Percentiles rank a stretch among this genome's conserved stretches.
Evolutionary conservation across 2,888 invertebrate species (phyloP).

Genomic region (Lasioglossum villosulum): DNA sequence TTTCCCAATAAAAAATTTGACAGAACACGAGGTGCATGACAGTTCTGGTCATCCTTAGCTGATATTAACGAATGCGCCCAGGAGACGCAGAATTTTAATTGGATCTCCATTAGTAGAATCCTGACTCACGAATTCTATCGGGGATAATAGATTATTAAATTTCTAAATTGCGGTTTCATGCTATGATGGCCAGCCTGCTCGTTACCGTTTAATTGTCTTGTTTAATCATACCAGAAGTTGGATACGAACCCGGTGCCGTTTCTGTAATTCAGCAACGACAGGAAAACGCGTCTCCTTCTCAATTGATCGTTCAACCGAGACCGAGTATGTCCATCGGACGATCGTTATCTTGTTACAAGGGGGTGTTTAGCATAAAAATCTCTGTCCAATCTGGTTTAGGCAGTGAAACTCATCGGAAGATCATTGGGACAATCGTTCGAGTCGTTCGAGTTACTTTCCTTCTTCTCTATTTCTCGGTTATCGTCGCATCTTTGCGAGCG

Average conservation of each 20-base stretch:
- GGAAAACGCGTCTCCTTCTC: constrained; percentile 30
- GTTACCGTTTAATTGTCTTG: constrained; percentile 63
- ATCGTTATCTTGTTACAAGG: not conserved
- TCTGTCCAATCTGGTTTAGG: not conserved
- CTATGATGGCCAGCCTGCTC: constrained; percentile 35
- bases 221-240: constrained; percentile 54
- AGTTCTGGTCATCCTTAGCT: too few relatives aligned
- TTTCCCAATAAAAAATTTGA: not conserved
- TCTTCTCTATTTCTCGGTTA: not conserved
- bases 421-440: not conserved
- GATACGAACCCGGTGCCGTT: constrained; percentile 6
- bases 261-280: constrained; percentile 42
- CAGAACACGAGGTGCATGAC: too few relatives aligned
- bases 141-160: constrained; percentile 55
- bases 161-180: constrained; percentile 65
- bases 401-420: not conserved
- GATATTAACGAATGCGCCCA: too few relatives aligned
- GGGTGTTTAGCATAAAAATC: not conserved
- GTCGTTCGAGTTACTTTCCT: not conserved
- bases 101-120: constrained; percentile 35
- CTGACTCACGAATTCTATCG: constrained; percentile 36
- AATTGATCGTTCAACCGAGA: constrained; percentile 45
- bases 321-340: constrained; percentile 38
- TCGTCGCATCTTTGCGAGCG: not conserved
- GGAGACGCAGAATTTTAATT: constrained; percentile 61